phyloP scores from a whole-genome alignment of 2,888 invertebrate species.

The Andrena bucephala region DNA sequence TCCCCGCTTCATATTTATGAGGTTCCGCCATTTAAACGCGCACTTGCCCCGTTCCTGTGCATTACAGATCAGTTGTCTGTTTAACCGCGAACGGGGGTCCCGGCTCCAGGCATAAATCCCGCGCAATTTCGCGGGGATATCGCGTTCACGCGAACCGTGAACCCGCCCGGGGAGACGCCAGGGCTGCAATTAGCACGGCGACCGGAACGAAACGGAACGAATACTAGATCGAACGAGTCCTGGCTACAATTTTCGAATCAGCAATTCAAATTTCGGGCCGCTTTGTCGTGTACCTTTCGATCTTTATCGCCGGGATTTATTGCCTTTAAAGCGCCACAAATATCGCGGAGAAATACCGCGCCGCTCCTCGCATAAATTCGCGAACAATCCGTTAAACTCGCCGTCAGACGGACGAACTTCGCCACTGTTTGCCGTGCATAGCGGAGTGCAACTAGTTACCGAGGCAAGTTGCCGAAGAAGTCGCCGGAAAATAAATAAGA shows the following conservation, averaged over 20 bases:
- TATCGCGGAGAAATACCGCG: slow-evolving; percentile 21
- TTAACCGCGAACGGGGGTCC: background rate
- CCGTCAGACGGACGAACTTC: slow-evolving; percentile 1
- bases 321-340: slow-evolving; percentile 30
- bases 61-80: slow-evolving; percentile 18
- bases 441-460: slow-evolving; percentile 12
- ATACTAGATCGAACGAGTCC: background rate
- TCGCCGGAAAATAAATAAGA: slow-evolving; percentile 10
- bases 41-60: slow-evolving; percentile 15
- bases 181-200: slow-evolving; percentile 19
- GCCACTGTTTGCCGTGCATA: slow-evolving; percentile 8
- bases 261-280: slow-evolving; percentile 19
- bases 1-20: slow-evolving; percentile 13
- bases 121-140: slow-evolving; percentile 3
- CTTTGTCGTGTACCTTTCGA: background rate
- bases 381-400: slow-evolving; percentile 36
- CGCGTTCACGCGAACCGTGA: slow-evolving; percentile 4
- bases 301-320: slow-evolving; percentile 36
- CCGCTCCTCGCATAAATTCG: slow-evolving; percentile 31
- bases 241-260: slow-evolving; percentile 2
- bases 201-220: slow-evolving; percentile 15
- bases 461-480: slow-evolving; percentile 11
- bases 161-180: background rate
- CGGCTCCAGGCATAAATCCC: background rate
- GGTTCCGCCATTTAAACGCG: slow-evolving; percentile 29